Percentiles rank a stretch among this genome's conserved stretches.
phyloP scores from a whole-genome alignment of 2,888 invertebrate genomes.

The Leucozona laternaria region DNA sequence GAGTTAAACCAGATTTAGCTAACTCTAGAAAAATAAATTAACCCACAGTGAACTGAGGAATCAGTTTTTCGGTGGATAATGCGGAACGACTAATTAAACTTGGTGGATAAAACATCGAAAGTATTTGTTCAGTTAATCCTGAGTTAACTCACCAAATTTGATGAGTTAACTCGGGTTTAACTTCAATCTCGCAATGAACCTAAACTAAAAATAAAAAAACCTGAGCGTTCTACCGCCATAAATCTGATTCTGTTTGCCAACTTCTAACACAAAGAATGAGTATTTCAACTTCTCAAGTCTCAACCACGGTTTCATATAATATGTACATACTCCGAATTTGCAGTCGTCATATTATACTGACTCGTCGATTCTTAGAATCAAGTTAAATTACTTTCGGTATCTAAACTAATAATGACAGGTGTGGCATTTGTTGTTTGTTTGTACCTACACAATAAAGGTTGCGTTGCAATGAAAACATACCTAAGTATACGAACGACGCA shows the following conservation, averaged over 20 bases:
- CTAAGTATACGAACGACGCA: constrained; percentile 25
- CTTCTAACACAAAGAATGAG: neutral
- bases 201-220: too few relatives aligned
- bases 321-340: constrained; percentile 30
- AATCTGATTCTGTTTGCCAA: neutral
- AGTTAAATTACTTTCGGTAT: constrained; percentile 32
- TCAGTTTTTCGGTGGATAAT: too few relatives aligned
- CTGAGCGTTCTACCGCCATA: neutral
- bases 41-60: too few relatives aligned
- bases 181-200: too few relatives aligned
- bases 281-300: neutral
- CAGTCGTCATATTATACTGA: constrained; percentile 11
- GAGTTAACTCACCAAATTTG: too few relatives aligned
- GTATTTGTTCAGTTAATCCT: too few relatives aligned
- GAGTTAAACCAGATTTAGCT: too few relatives aligned
- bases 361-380: constrained; percentile 45
- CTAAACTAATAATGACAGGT: constrained; percentile 54
- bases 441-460: constrained; percentile 20
- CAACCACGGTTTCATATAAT: neutral
- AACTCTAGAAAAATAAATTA: too few relatives aligned
- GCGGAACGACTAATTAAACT: too few relatives aligned
- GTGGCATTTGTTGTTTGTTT: constrained; percentile 52
- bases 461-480: constrained; percentile 39
- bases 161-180: too few relatives aligned
- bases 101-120: too few relatives aligned